Evolutionary conservation across 2,797 vertebrate species (phyloP).

Genomic region (Crenichthys baileyi): DNA sequence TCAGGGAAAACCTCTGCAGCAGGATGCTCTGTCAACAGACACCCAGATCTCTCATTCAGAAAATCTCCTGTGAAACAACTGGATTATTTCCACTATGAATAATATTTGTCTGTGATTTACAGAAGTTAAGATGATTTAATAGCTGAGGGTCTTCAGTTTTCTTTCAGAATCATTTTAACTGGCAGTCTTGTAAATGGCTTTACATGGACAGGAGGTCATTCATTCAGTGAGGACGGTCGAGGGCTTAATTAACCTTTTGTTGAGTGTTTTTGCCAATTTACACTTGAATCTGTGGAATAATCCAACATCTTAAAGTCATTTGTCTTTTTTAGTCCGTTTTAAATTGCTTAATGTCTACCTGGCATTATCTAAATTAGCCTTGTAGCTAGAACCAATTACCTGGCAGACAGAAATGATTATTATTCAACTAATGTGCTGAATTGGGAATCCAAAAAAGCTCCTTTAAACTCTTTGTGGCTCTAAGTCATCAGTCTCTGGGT

Average conservation of each 20-base stretch:
- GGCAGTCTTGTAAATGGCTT: constrained; percentile 28
- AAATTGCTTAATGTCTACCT: constrained; percentile 12
- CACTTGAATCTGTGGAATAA: background rate
- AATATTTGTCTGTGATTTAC: constrained; percentile 36
- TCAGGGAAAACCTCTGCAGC: background rate
- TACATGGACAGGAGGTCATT: constrained; percentile 27
- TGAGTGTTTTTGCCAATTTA: background rate
- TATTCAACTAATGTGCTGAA: constrained; percentile 4
- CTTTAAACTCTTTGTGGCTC: constrained; percentile 24
- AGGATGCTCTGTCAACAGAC: background rate
- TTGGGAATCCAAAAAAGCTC: constrained; percentile 3
- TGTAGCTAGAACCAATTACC: constrained; percentile 24
- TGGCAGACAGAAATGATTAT: constrained; percentile 36
- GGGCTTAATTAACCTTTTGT: constrained; percentile 17
- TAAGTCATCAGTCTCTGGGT: constrained; percentile 34
- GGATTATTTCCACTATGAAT: constrained; percentile 30
- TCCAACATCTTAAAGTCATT: constrained; percentile 14
- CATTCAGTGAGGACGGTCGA: background rate
- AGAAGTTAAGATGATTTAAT: constrained; percentile 43
- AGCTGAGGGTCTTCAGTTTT: constrained; percentile 41
- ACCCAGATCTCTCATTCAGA: constrained; percentile 7
- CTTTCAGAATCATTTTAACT: constrained; percentile 42
- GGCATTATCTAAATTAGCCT: constrained; percentile 1
- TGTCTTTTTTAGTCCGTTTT: background rate
- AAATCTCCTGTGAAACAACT: constrained; percentile 37